These are phyloP conservation scores for Drosophila mayri DNA, from an alignment of 1,140 invertebrate genomes.

Conservation along the genomic window DNA sequence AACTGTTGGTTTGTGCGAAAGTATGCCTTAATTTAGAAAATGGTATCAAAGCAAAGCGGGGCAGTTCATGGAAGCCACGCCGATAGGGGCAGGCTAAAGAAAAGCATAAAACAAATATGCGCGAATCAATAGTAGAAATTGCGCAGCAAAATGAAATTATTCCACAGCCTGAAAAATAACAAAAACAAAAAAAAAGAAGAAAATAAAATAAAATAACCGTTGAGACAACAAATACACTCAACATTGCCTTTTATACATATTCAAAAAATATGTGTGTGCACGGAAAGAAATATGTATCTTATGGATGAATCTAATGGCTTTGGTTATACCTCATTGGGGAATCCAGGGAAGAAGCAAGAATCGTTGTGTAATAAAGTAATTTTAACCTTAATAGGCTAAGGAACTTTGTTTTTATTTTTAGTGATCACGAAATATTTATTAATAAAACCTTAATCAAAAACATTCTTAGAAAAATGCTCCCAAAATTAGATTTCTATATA, in stretches of 20 bases:
- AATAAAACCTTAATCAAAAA: background rate
- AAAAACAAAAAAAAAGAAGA: slow-evolving; percentile 43
- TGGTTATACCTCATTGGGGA: background rate
- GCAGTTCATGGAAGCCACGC: slow-evolving; percentile 32
- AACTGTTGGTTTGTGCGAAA: slow-evolving; percentile 8
- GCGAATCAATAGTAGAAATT: slow-evolving; percentile 77
- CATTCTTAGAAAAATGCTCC: background rate
- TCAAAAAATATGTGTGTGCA: slow-evolving; percentile 9
- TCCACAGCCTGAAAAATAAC: slow-evolving; percentile 59
- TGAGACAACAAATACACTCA: slow-evolving; percentile 41
- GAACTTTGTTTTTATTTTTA: background rate
- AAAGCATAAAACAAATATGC: slow-evolving; percentile 48
- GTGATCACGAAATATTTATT: background rate
- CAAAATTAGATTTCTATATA: too few species aligned
- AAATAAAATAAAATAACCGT: slow-evolving; percentile 57
- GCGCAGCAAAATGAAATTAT: slow-evolving; percentile 76
- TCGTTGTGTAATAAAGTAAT: background rate
- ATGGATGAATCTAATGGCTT: background rate
- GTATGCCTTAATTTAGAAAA: slow-evolving; percentile 37
- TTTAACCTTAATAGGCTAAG: background rate
- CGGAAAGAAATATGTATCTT: slow-evolving; percentile 5
- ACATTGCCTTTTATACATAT: slow-evolving; percentile 26
- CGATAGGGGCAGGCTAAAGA: slow-evolving; percentile 44
- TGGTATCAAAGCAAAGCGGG: slow-evolving; percentile 46
- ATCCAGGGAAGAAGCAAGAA: background rate